phyloP scores from a whole-genome alignment of 2,888 invertebrate species.

The Escarpia spicata region DNA sequence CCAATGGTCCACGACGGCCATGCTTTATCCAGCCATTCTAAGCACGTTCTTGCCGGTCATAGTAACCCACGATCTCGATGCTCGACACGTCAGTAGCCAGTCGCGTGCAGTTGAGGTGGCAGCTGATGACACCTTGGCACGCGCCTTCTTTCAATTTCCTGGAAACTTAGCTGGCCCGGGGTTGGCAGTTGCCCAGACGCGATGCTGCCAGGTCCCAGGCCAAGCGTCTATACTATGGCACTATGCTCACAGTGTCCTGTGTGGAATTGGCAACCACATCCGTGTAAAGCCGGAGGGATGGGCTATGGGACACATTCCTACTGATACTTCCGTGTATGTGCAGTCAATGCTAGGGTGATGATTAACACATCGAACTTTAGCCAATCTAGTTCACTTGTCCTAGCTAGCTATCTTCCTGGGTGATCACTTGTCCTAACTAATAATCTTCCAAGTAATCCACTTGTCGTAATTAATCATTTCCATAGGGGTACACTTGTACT shows the following conservation, averaged over 20 bases:
- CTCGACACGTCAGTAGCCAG: not conserved
- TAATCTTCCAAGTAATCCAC: not conserved
- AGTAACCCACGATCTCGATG: not conserved
- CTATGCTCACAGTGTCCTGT: too few species aligned
- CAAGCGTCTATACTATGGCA: too few species aligned
- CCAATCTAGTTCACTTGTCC: not conserved
- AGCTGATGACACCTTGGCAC: not conserved
- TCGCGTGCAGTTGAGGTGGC: not conserved
- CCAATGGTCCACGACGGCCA: not conserved
- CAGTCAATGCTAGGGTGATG: not conserved
- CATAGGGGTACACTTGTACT: not conserved
- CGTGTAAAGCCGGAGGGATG: not conserved
- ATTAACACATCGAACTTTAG: not conserved
- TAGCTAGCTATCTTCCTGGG: too few species aligned
- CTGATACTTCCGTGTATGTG: not conserved
- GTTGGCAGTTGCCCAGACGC: not conserved
- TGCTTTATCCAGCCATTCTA: not conserved
- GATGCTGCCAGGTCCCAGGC: too few species aligned
- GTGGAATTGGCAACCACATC: too few species aligned
- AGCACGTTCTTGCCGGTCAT: not conserved
- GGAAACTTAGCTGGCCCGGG: not conserved
- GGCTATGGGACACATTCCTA: not conserved
- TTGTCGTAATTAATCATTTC: not conserved
- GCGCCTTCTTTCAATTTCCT: not conserved
- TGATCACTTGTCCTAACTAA: not conserved